These are phyloP conservation scores for Lepidurus couesii DNA, from an alignment of 1,140 invertebrate species.

Conservation along the genomic window DNA sequence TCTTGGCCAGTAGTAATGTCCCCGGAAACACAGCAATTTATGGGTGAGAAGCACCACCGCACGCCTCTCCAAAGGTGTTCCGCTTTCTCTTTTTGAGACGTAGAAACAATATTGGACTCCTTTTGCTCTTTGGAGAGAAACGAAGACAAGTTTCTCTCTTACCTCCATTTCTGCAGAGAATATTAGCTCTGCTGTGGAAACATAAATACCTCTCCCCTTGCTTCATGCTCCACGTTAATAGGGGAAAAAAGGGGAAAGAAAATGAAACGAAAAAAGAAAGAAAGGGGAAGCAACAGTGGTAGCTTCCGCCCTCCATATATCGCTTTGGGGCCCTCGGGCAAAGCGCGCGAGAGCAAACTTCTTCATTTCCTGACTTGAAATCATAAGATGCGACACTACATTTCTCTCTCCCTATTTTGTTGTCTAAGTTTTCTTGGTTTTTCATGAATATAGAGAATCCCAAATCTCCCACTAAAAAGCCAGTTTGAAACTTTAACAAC, in stretches of 20 bases:
- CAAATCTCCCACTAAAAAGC: too few species aligned
- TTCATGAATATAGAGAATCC: too few species aligned
- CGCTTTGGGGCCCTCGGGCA: not conserved
- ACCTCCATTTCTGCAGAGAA: not conserved
- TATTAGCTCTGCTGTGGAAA: not conserved
- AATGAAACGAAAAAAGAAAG: not conserved
- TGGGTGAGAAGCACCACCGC: too few species aligned
- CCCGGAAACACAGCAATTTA: too few species aligned
- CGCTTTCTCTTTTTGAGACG: not conserved
- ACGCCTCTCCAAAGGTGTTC: not conserved
- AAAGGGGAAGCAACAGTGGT: not conserved
- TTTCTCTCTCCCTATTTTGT: too few species aligned
- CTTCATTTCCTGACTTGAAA: not conserved
- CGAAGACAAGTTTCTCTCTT: not conserved
- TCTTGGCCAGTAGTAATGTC: too few species aligned
- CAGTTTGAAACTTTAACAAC: too few species aligned
- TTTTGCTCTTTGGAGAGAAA: not conserved
- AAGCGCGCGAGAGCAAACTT: conserved; percentile 8
- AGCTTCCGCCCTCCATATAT: not conserved
- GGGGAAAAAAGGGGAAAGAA: not conserved
- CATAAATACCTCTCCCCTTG: not conserved
- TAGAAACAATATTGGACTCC: not conserved
- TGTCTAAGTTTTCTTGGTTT: too few species aligned
- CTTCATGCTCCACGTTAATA: too few species aligned
- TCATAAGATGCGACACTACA: not conserved